Conservation (phyloP, 2,797 vertebrate genomes). For the Thaleichthys pacificus region DNA sequence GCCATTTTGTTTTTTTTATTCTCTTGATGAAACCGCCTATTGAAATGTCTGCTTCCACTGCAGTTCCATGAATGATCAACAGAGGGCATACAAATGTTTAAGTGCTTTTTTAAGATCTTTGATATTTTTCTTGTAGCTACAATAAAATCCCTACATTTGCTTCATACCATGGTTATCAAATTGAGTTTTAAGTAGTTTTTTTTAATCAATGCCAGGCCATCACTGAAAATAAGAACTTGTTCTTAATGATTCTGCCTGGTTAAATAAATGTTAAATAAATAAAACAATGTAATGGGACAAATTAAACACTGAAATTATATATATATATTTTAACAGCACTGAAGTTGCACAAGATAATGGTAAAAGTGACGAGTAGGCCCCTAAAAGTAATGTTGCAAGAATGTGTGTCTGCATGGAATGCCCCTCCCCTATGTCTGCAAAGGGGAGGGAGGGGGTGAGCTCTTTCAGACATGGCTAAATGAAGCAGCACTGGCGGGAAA, state of each 20-base stretch:
- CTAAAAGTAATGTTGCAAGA: background rate
- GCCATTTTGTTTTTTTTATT: slow-evolving; percentile 52
- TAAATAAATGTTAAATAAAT: too few relatives aligned
- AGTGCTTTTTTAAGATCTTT: background rate
- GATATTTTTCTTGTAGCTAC: slow-evolving; percentile 1
- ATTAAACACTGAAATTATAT: background rate
- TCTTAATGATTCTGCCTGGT: too few relatives aligned
- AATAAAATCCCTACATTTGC: background rate
- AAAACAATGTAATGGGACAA: background rate
- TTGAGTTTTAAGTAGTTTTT: background rate
- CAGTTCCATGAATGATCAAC: slow-evolving; percentile 39
- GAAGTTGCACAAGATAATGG: background rate
- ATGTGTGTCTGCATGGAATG: background rate
- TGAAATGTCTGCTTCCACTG: slow-evolving; percentile 53
- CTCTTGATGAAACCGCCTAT: background rate
- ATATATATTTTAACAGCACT: background rate
- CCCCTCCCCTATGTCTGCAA: background rate
- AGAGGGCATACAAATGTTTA: slow-evolving; percentile 29
- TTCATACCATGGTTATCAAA: background rate
- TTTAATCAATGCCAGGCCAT: background rate
- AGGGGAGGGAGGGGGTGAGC: background rate
- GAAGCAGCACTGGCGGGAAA: slow-evolving; percentile 1
- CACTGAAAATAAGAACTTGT: too few relatives aligned
- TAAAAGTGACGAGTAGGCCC: background rate
- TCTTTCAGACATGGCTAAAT: background rate